These are phyloP conservation scores for Laticauda colubrina DNA, from an alignment of 2,113 vertebrate genomes.

Conservation along the genomic window DNA sequence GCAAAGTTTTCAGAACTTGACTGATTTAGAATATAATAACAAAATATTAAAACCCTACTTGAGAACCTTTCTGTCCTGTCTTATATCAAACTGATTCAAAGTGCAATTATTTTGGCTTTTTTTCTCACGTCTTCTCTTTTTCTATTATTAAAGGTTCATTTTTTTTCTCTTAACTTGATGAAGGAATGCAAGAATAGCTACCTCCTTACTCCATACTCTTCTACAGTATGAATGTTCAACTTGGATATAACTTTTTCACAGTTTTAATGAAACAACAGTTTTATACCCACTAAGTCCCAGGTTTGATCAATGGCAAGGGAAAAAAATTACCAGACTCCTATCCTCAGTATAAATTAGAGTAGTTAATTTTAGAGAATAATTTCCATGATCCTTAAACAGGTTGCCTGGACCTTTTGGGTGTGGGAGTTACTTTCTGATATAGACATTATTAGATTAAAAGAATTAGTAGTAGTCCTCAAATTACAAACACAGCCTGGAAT, in stretches of 20 bases:
- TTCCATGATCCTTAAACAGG: not conserved
- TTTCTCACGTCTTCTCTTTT: not conserved
- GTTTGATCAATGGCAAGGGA: not conserved
- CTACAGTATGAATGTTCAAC: not conserved
- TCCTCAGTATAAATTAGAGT: not conserved
- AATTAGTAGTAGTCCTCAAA: not conserved
- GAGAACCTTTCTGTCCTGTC: not conserved
- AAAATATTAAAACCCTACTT: not conserved
- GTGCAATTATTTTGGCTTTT: not conserved
- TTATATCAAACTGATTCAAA: not conserved
- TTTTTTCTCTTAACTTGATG: not conserved
- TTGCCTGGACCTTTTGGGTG: not conserved
- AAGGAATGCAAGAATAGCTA: not conserved
- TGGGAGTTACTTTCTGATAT: not conserved
- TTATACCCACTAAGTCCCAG: not conserved
- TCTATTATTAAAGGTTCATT: not conserved
- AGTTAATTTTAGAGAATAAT: not conserved
- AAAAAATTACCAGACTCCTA: not conserved
- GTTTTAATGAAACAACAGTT: not conserved
- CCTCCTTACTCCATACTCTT: not conserved
- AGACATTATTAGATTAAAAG: not conserved
- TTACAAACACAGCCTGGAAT: not conserved
- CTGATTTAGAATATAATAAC: not conserved
- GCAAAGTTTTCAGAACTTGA: not conserved
- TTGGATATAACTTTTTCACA: not conserved